Evolutionary conservation across 2,888 invertebrate genomes (phyloP), one percentile per base, ranked within the genome.

Genomic region (Parapristionchus giblindavisi): DNA sequence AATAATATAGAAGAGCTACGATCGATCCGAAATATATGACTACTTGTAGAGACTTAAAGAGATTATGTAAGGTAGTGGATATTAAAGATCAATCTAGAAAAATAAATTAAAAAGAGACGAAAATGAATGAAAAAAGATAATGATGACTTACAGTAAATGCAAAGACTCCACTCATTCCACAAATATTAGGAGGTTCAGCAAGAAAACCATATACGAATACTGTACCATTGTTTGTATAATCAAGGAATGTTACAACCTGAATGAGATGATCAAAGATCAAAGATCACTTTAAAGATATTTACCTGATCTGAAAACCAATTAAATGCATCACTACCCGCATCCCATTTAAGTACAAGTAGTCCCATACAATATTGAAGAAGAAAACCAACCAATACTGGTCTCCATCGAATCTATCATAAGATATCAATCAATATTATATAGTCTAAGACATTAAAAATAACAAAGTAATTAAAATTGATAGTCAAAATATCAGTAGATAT

Each of bases 331-430:
- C 70, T 65, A 17, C 63, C 75, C 29, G 52, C 40, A 48, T 58
- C 52, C 94, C 94, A 95, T 77, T 94, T 91, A 79, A 97, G 93
- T 77, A 94, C 94, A 32, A 95, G 82, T 1, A 96, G 85, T 0
- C 94, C 96, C 76, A 97, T 92, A 3, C 92, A 76, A 85, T 96
- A 94, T 90, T 98, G 97, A 8, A 95, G 89, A 0, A 92, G 89
- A 29, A 96, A 89, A 0, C 96, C 96, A 85, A 92, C 92, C 29
- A 93, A 85, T 0, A 96, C 93, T 0, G 93, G 92, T 5, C 92
- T 91, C 95, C 95, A 89, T 29, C 86, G 86, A 3, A 90, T 88
- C 89, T 90, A 76, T n/a, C n/a, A n/a, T n/a, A n/a, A n/a, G n/a
- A n/a, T n/a, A n/a, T n/a, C n/a, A n/a, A n/a, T n/a, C n/a, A n/a